Evolutionary conservation across 1,140 invertebrate species (phyloP).

Genomic region (Phthorimaea operculella): DNA sequence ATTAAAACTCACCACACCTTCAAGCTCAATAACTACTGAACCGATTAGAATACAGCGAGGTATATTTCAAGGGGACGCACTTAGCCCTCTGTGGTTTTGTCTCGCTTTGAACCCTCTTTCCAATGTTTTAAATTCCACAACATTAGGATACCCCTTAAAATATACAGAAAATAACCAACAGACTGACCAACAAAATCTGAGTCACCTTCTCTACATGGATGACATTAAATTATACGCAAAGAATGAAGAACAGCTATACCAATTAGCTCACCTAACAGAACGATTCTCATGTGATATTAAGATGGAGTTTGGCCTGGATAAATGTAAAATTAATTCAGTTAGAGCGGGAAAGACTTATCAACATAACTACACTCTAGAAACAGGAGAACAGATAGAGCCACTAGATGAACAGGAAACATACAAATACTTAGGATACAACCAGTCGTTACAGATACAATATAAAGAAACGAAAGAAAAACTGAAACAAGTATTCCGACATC

Average conservation of each 20-base stretch:
- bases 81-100: constrained; percentile 11
- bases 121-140: constrained; percentile 2
- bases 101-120: constrained; percentile 1
- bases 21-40: background rate
- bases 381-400: constrained; percentile 8
- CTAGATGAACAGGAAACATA: constrained; percentile 4
- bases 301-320: constrained; percentile 7
- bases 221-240: constrained; percentile 1
- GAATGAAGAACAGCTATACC: background rate
- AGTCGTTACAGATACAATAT: constrained; percentile 9
- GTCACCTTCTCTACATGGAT: constrained; percentile 8
- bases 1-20: background rate
- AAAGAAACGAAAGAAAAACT: constrained; percentile 9
- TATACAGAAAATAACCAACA: background rate
- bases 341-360: constrained; percentile 1
- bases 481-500: constrained; percentile 6
- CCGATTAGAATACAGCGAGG: constrained; percentile 6
- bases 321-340: constrained; percentile 2
- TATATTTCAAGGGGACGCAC: constrained; percentile 9
- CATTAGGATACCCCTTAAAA: constrained; percentile 4
- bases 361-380: constrained; percentile 4
- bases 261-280: background rate
- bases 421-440: constrained; percentile 11
- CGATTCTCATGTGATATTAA: background rate
- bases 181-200: background rate